Conservation (phyloP, 2,888 invertebrate species). For the Blastobasis lacticolella region DNA sequence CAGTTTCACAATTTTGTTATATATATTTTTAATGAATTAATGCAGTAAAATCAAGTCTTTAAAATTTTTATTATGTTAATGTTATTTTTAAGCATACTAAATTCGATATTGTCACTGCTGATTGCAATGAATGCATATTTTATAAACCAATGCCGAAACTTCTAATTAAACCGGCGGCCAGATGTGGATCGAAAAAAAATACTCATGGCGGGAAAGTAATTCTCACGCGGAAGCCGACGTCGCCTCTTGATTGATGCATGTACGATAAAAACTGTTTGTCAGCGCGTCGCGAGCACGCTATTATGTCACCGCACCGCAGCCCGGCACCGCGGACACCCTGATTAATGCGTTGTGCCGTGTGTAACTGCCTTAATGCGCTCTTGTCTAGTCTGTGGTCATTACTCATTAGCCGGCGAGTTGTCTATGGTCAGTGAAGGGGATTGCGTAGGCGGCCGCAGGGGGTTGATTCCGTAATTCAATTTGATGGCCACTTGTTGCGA, state of each 20-base stretch:
- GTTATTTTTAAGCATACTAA: too few relatives aligned
- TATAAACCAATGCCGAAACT: neutral
- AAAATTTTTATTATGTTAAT: too few relatives aligned
- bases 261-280: slow-evolving; percentile 58
- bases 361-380: slow-evolving; percentile 34
- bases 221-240: slow-evolving; percentile 57
- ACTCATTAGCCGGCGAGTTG: slow-evolving; percentile 25
- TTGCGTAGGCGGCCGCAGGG: neutral
- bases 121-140: neutral
- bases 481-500: too few relatives aligned
- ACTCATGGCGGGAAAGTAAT: slow-evolving; percentile 32
- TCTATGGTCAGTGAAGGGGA: slow-evolving; percentile 35
- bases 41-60: too few relatives aligned
- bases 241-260: slow-evolving; percentile 57
- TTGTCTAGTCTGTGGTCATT: slow-evolving; percentile 36
- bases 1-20: too few relatives aligned
- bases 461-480: neutral
- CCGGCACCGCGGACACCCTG: slow-evolving; percentile 37
- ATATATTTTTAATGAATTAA: too few relatives aligned
- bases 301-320: slow-evolving; percentile 56
- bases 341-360: slow-evolving; percentile 53
- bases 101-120: too few relatives aligned
- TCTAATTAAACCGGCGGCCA: neutral
- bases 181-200: slow-evolving; percentile 3
- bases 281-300: slow-evolving; percentile 48